Percentiles rank a stretch among this genome's conserved stretches.
These are phyloP conservation scores for Chydorus sphaericus DNA, from an alignment of 2,888 invertebrate species.

Conservation along the genomic window DNA sequence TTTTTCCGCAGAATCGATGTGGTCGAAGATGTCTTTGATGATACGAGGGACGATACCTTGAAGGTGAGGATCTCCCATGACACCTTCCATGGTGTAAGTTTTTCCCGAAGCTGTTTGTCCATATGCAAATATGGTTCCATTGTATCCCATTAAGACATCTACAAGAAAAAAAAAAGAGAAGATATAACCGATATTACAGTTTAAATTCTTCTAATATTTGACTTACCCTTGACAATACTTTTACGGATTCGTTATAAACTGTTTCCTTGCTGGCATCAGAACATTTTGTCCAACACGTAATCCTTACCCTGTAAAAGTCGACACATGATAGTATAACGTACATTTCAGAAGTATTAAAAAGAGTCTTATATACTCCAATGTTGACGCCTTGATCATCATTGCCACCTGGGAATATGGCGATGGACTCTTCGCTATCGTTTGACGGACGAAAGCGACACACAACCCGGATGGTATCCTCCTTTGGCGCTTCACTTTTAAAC, in stretches of 20 bases:
- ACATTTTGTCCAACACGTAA: conserved; percentile 97
- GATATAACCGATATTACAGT: not conserved
- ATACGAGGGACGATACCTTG: conserved; percentile 98
- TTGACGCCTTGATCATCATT: conserved; percentile 87
- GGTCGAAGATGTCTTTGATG: conserved; percentile 98
- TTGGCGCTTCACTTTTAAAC: conserved; percentile 70
- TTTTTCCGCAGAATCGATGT: conserved; percentile 99
- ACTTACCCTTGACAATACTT: conserved; percentile 71
- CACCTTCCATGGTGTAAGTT: conserved; percentile 99
- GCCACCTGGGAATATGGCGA: conserved; percentile 92
- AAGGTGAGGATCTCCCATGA: conserved; percentile 72
- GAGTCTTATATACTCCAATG: conserved; percentile 64
- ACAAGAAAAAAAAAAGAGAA: conserved; percentile 28
- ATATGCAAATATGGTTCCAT: conserved; percentile 99
- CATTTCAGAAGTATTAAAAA: not conserved
- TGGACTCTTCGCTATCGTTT: conserved; percentile 95
- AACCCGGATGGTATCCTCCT: conserved; percentile 38
- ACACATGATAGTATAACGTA: not conserved
- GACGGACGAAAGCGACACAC: conserved; percentile 98
- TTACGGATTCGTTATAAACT: conserved; percentile 96
- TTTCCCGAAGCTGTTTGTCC: conserved; percentile 99
- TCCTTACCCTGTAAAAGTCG: conserved; percentile 75
- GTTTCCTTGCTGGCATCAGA: conserved; percentile 96
- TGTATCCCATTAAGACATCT: conserved; percentile 95
- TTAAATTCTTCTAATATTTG: conserved; percentile 14